Conservation (phyloP, 64 coral and sea anemone species). For the Exaiptasia diaphana region DNA sequence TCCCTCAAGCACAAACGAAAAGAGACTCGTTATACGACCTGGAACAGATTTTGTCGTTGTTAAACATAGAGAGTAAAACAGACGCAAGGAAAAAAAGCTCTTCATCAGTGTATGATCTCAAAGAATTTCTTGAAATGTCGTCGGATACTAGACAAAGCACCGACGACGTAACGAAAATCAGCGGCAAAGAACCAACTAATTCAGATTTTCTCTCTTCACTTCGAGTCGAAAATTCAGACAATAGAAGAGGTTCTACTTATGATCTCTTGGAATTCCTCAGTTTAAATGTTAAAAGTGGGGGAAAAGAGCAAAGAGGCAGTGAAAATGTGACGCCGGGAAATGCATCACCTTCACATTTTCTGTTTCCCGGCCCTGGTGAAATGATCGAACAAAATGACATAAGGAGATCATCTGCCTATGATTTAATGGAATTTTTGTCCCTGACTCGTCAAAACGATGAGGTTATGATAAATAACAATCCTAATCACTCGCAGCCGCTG, state of each 20-base stretch:
- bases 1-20: slow-evolving; percentile 9
- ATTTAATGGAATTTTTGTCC: slow-evolving; percentile 75
- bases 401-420: slow-evolving; percentile 48
- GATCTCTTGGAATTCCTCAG: slow-evolving; percentile 51
- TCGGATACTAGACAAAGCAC: not conserved
- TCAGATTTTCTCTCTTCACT: not conserved
- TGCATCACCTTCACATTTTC: not conserved
- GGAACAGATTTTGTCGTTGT: slow-evolving; percentile 64
- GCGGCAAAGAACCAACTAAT: not conserved
- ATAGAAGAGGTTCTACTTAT: slow-evolving; percentile 57
- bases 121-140: slow-evolving; percentile 54
- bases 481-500: not conserved
- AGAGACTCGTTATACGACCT: slow-evolving; percentile 68
- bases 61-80: slow-evolving; percentile 49
- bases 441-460: slow-evolving; percentile 36
- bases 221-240: not conserved
- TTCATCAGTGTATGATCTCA: slow-evolving; percentile 68
- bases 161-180: not conserved
- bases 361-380: not conserved
- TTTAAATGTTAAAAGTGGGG: not conserved
- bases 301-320: not conserved
- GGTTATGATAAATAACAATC: not conserved
- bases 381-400: not conserved
- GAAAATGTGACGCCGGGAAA: not conserved
- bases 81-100: not conserved